Base-by-base conservation (phyloP, 2,888 invertebrate species). In the Callinectes sapidus region DNA sequence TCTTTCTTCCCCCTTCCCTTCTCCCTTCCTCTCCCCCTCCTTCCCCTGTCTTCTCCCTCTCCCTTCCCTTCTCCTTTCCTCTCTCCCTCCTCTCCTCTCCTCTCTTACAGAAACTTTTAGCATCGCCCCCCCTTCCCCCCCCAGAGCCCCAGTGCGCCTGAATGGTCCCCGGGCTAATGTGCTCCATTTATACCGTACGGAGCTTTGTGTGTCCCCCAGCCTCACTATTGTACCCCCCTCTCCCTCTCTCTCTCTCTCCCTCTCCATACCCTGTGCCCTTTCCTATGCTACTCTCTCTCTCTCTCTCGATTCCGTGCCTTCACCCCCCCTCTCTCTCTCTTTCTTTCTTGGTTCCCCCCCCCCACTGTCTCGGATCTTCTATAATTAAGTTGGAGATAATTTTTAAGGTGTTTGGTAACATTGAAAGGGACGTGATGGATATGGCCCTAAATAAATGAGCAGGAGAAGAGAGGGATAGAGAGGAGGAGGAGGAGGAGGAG, bases 111-210 rank as follows among this genome's bases (percentile, higher is more conserved):
- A 3, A 48, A 54, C 87, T 87, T 87, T 87, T 42, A 87, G 54
- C 3, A 18, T 14, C 18, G 48, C 13, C 87, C 1, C n/a, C n/a
- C n/a, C n/a, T n/a, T n/a, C n/a, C n/a, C n/a, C n/a, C n/a, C n/a
- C n/a, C 18, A 3, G 87, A 87, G 87, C 48, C 14, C 28, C 10
- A n/a, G 87, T 87, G n/a, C 87, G 28, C 54, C 54, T 87, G 39
- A 87, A 87, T 87, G 48, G 87, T 42, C 28, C 42, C 54, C 14
- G n/a, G 87, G 39, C 42, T 87, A 87, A 87, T 87, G 54, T 42
- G 87, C 16, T 87, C 87, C 87, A 87, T 87, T 87, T 87, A 87
- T 87, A 87, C 87, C 87, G 14, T 3, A 54, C 54, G 39, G n/a
- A 48, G 28, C 87, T 54, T 87, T 87, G 48, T 28, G 48, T n/a